Evolutionary conservation across 2,797 vertebrate genomes (phyloP), one percentile per base, ranked within the genome.

Genomic region (Poecilia gillii): DNA sequence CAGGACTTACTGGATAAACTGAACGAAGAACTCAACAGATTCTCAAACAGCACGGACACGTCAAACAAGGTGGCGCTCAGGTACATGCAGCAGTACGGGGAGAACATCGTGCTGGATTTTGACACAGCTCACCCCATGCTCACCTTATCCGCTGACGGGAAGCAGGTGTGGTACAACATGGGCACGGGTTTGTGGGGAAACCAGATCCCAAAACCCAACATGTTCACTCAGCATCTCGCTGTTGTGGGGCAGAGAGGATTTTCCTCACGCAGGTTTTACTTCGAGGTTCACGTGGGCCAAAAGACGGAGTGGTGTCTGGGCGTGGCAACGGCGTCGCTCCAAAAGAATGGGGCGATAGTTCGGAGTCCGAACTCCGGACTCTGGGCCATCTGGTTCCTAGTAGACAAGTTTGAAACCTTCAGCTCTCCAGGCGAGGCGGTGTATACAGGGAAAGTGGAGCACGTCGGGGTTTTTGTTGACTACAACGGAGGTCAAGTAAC

Each of bases 241-340:
- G 93, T 93, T 39, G 73, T 94, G 77, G 92, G 88, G 6, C 5
- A 20, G 0, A 71, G 9, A 6, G 86, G 88, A 49, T 84, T 90
- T 74, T 78, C 41, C 0, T 82, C 77, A 0, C 0, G 73, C 0
- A 86, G 53, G 82, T 89, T 90, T 80, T 94, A 94, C 82, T 94
- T 90, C 0, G 91, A 94, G 85, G 93, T 93, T 16, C 39, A 77
- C 0, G 86, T 93, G 47, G 82, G 87, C 0, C 14, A 49, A 12
- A 94, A 94, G 84, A 84, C 81, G 0, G 90, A 93, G 13, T 94
- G 91, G 90, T 80, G 74, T 41, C 64, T 93, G 75, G 93, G 93
- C 0, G 70, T 94, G 13, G 90, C 89, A 23, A 66, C 23, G 0
- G 87, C 68, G 0, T 92, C 91, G 0, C 0, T 92, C 23, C 74